phyloP scores from a whole-genome alignment of 2,113 vertebrate species.

The Rissa tridactyla region DNA sequence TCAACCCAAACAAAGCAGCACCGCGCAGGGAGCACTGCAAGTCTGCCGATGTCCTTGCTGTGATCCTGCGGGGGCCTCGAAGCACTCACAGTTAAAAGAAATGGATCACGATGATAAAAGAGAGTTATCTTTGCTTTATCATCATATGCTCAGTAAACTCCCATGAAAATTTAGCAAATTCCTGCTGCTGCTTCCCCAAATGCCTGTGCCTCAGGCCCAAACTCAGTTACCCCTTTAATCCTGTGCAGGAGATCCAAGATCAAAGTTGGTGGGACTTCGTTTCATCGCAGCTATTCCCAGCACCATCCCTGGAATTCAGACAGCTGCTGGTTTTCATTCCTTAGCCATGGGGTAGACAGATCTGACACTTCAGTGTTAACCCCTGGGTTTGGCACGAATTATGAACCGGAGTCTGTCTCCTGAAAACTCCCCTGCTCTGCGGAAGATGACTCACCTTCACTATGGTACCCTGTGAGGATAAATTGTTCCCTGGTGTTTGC shows the following conservation, averaged over 20 bases:
- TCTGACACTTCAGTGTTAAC: conserved; percentile 13
- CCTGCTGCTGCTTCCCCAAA: neutral
- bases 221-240: conserved; percentile 37
- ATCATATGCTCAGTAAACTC: neutral
- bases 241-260: conserved; percentile 19
- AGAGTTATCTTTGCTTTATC: neutral
- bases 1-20: neutral
- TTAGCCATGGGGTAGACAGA: conserved; percentile 8
- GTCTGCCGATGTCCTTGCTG: neutral
- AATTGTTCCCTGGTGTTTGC: neutral
- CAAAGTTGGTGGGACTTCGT: conserved; percentile 34
- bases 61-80: neutral
- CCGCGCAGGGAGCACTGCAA: neutral
- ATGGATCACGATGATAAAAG: neutral
- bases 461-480: neutral
- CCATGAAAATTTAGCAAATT: neutral
- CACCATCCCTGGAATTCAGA: conserved; percentile 31
- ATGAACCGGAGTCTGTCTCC: neutral
- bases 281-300: conserved; percentile 1
- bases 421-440: neutral
- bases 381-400: neutral
- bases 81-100: conserved; percentile 5
- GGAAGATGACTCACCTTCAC: neutral
- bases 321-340: conserved; percentile 48
- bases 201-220: conserved; percentile 28